phyloP scores from a whole-genome alignment of 2,888 invertebrate genomes.

The Glyphotaelius pellucidus region DNA sequence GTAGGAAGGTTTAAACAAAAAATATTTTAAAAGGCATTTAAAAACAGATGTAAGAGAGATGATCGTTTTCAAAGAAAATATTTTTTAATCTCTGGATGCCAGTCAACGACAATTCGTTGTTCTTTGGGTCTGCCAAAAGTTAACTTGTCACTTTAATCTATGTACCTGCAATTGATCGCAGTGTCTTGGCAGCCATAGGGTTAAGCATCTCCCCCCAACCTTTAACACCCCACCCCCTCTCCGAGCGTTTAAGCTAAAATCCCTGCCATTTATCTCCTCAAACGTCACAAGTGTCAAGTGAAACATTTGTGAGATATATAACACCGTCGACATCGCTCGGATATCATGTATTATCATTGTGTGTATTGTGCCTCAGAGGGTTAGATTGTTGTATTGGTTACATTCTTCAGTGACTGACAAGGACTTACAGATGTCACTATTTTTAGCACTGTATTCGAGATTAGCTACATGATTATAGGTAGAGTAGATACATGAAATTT shows the following conservation, averaged over 20 bases:
- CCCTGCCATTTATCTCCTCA: not conserved
- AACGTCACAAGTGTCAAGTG: slow-evolving; percentile 18
- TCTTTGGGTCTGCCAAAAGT: too few species aligned
- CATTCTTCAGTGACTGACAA: not conserved
- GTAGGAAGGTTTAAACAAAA: too few species aligned
- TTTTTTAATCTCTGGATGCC: too few species aligned
- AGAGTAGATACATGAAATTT: not conserved
- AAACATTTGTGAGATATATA: not conserved
- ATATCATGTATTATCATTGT: not conserved
- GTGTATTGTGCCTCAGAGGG: not conserved
- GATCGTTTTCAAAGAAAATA: too few species aligned
- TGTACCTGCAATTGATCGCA: too few species aligned
- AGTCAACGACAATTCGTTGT: too few species aligned
- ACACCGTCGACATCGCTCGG: slow-evolving; percentile 18
- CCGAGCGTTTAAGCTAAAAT: not conserved
- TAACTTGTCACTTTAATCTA: too few species aligned
- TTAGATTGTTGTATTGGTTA: not conserved
- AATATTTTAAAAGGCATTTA: too few species aligned
- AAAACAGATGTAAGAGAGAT: too few species aligned
- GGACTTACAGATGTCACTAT: not conserved
- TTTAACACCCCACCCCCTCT: not conserved
- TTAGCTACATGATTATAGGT: not conserved
- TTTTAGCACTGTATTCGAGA: not conserved
- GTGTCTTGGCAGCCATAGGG: not conserved
- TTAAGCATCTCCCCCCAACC: not conserved